Evolutionary conservation across 2,888 invertebrate genomes (phyloP).

Genomic region (Leistus spinibarbis): DNA sequence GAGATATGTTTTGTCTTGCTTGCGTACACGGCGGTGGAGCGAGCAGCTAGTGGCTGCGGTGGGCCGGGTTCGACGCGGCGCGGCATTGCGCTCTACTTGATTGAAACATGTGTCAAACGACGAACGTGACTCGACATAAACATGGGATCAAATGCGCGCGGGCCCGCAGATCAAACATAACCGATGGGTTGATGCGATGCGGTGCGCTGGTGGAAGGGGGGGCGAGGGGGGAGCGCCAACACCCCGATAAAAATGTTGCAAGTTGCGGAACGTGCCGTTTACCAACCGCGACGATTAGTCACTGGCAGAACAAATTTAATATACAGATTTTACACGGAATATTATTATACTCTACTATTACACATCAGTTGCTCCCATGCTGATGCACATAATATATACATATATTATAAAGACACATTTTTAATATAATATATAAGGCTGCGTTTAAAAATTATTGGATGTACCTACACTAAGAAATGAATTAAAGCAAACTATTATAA

Average conservation of each 20-base stretch:
- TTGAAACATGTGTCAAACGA: conserved; percentile 36
- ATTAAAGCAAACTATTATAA: no score
- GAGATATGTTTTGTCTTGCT: neutral
- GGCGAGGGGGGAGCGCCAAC: neutral
- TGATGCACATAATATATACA: no score
- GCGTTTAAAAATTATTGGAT: no score
- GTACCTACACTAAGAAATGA: no score
- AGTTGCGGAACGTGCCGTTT: neutral
- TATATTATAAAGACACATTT: no score
- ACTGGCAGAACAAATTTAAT: neutral
- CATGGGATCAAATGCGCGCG: conserved; percentile 24
- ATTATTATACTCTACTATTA: no score
- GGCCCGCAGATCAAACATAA: conserved; percentile 29
- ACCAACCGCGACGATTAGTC: neutral
- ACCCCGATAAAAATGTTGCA: neutral
- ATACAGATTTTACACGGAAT: neutral
- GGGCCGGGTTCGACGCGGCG: neutral
- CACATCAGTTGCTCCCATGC: neutral
- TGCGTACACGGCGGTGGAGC: neutral
- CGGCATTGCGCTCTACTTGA: conserved; percentile 12
- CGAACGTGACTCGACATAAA: conserved; percentile 34
- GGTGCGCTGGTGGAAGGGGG: neutral
- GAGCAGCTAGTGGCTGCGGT: neutral
- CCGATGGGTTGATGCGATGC: conserved; percentile 5
- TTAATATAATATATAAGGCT: no score